Evolutionary conservation across 2,888 invertebrate genomes (phyloP).

Genomic region (Megamerina dolium): DNA sequence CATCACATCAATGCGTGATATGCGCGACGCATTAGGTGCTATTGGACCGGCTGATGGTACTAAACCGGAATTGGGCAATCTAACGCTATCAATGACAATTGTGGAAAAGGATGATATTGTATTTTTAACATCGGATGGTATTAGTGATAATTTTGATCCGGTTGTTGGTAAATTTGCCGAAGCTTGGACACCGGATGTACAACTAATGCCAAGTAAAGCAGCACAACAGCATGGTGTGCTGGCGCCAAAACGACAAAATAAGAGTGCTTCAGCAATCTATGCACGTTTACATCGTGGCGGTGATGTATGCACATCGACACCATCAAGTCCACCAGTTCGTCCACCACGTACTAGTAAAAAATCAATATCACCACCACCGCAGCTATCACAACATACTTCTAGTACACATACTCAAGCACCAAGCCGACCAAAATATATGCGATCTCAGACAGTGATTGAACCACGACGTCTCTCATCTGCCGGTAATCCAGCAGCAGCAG

Average conservation of each 20-base stretch:
- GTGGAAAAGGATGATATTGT: constrained; percentile 76
- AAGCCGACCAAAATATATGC: constrained; percentile 48
- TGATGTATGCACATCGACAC: constrained; percentile 16
- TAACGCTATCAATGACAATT: constrained; percentile 77
- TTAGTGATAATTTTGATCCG: constrained; percentile 87
- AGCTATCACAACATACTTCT: constrained; percentile 8
- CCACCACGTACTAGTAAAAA: constrained; percentile 36
- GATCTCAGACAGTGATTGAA: constrained; percentile 49
- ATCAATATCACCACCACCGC: constrained; percentile 24
- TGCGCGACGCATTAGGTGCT: constrained; percentile 83
- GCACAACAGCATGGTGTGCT: constrained; percentile 23
- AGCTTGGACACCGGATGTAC: constrained; percentile 48
- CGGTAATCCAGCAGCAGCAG: constrained; percentile 14
- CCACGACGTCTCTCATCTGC: constrained; percentile 35
- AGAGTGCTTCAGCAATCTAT: constrained; percentile 46
- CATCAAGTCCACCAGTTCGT: constrained; percentile 24
- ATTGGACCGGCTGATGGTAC: constrained; percentile 79
- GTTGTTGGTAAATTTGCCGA: constrained; percentile 82
- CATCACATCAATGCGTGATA: constrained; percentile 70
- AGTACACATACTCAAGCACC: constrained; percentile 29
- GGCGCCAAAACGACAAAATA: constrained; percentile 46
- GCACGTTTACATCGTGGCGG: constrained; percentile 35
- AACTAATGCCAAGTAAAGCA: constrained; percentile 23
- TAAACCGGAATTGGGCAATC: constrained; percentile 79
- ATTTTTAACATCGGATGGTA: constrained; percentile 82